Evolutionary conservation across 2,888 invertebrate species (phyloP).

Genomic region (Aspidiotus destructor): DNA sequence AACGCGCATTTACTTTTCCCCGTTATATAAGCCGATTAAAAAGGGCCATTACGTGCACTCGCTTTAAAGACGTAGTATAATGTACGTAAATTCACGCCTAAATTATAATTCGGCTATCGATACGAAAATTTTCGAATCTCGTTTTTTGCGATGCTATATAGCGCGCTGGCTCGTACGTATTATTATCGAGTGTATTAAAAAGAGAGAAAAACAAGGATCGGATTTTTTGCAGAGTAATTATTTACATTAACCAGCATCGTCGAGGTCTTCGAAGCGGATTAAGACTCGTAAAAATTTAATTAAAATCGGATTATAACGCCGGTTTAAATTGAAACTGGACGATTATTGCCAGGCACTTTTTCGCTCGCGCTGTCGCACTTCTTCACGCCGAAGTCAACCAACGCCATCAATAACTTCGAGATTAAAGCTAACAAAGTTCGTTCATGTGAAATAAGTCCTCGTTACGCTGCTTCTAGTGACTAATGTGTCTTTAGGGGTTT

Average conservation of each 20-base stretch:
- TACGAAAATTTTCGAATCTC: too few species aligned
- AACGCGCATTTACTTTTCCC: too few species aligned
- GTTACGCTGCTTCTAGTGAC: constrained; percentile 23
- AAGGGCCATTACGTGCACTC: too few species aligned
- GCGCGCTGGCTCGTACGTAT: too few species aligned
- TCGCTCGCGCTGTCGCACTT: background rate
- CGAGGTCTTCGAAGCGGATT: constrained; percentile 31
- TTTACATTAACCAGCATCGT: constrained; percentile 31
- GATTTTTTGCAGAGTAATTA: constrained; percentile 17
- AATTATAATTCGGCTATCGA: too few species aligned
- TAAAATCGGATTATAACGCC: constrained; percentile 32
- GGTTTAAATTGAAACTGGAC: constrained; percentile 27
- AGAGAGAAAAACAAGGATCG: too few species aligned
- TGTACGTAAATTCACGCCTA: too few species aligned
- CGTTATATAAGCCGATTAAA: too few species aligned
- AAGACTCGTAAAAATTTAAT: constrained; percentile 32
- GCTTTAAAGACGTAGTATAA: too few species aligned
- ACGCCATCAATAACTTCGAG: constrained; percentile 24
- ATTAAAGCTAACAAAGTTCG: constrained; percentile 30
- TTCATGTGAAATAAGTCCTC: constrained; percentile 32
- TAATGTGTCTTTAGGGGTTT: constrained; percentile 32
- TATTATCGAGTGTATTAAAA: too few species aligned
- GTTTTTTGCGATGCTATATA: too few species aligned
- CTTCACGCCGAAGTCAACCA: constrained; percentile 4
- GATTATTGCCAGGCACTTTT: constrained; percentile 28